phyloP scores from a whole-genome alignment of 2,797 vertebrate genomes.

The Falco novaeseelandiae region DNA sequence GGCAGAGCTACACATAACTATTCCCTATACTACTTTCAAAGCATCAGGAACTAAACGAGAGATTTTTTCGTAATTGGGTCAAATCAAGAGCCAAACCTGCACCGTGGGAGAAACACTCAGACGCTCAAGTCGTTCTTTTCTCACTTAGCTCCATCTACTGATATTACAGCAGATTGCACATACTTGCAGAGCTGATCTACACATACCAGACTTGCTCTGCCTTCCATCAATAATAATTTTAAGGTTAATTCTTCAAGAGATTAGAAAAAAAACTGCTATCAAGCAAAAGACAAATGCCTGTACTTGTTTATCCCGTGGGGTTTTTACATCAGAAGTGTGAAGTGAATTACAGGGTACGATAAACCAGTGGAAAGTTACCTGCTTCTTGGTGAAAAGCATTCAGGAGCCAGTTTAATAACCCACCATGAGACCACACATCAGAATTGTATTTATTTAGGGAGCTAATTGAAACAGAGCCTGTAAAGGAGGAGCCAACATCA shows the following conservation, averaged over 20 bases:
- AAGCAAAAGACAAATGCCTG: conserved; percentile 10
- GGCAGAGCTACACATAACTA: not conserved
- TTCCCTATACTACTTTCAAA: not conserved
- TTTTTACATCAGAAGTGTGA: conserved; percentile 45
- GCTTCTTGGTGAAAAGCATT: conserved; percentile 18
- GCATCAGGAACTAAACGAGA: not conserved
- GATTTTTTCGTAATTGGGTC: not conserved
- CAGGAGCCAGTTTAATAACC: conserved; percentile 39
- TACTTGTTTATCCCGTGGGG: not conserved
- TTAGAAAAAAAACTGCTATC: not conserved
- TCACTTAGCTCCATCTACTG: conserved; percentile 66
- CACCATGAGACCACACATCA: conserved; percentile 50
- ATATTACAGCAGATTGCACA: conserved; percentile 3
- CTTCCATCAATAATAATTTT: not conserved
- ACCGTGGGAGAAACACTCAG: not conserved
- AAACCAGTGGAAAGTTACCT: conserved; percentile 17
- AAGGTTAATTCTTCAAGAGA: conserved; percentile 4
- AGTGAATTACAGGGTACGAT: not conserved
- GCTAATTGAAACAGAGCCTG: conserved; percentile 30
- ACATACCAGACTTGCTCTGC: not conserved
- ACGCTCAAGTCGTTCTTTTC: not conserved
- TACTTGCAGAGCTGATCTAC: not conserved
- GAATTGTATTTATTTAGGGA: conserved; percentile 32
- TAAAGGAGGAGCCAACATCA: not conserved
- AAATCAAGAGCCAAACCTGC: conserved; percentile 24